A percentile compares a stretch with the other conserved stretches of the same genome.
These are phyloP conservation scores for Propithecus deckenii DNA, from an alignment of 2,797 vertebrate genomes.

Conservation along the genomic window DNA sequence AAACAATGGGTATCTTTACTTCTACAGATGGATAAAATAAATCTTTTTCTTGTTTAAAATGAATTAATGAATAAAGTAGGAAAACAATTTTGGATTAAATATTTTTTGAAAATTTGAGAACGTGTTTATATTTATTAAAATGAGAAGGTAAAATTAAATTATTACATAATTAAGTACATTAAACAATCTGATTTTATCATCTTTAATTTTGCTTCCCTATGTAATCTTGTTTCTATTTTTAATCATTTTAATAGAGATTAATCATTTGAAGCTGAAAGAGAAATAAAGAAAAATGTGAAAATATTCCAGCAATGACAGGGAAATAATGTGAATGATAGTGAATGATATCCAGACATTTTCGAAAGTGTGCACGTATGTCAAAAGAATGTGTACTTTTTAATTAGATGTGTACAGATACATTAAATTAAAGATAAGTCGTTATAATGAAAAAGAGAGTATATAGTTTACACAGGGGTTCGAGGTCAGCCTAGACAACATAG, in stretches of 20 bases:
- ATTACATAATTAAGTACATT: neutral
- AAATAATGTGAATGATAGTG: neutral
- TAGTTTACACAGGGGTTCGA: neutral
- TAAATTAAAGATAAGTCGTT: neutral
- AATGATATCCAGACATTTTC: neutral
- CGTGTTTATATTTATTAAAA: neutral
- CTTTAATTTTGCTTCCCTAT: neutral
- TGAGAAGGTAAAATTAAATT: neutral
- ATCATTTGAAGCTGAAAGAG: neutral
- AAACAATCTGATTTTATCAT: neutral
- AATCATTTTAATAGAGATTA: neutral
- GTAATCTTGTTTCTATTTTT: neutral
- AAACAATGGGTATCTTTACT: neutral
- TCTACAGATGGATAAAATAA: neutral
- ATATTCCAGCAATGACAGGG: neutral
- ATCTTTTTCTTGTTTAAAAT: neutral
- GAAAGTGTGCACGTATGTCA: neutral
- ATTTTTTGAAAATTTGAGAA: neutral
- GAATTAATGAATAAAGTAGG: neutral
- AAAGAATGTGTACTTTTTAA: neutral
- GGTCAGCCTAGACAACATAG: neutral
- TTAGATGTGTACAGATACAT: neutral
- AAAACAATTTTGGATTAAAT: neutral
- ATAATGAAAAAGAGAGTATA: neutral
- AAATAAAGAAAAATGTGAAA: neutral